phyloP scores from a whole-genome alignment of 64 coral and sea anemone species.

The Exaiptasia diaphana region DNA sequence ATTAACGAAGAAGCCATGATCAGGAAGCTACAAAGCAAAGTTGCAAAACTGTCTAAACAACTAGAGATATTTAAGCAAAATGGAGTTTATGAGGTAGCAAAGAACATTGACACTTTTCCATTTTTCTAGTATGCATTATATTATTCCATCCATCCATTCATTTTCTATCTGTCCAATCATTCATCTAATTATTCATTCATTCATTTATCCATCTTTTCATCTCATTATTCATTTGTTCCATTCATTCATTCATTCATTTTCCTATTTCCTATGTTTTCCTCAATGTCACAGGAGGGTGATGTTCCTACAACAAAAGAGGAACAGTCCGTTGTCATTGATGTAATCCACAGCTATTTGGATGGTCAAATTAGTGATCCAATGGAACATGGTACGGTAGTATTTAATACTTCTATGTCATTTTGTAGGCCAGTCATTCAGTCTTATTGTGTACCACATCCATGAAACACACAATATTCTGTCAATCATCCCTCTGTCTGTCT shows the following conservation, averaged over 20 bases:
- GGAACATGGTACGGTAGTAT: slow-evolving; percentile 18
- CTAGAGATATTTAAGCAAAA: background rate
- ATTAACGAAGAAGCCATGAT: slow-evolving; percentile 41
- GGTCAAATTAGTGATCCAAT: slow-evolving; percentile 42
- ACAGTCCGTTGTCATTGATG: background rate
- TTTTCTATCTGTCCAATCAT: background rate
- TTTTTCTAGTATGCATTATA: background rate
- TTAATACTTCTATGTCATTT: background rate
- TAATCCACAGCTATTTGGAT: slow-evolving; percentile 9
- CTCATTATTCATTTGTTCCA: background rate
- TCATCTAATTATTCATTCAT: background rate
- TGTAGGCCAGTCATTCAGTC: background rate
- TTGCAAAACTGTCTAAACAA: slow-evolving; percentile 16
- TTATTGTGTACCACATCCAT: too few species aligned
- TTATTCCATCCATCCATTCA: background rate
- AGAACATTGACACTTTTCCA: background rate
- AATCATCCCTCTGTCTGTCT: too few species aligned
- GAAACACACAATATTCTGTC: too few species aligned
- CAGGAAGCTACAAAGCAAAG: slow-evolving; percentile 1
- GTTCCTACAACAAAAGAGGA: background rate
- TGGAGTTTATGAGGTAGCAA: background rate
- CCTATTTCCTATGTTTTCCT: background rate
- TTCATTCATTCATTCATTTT: background rate
- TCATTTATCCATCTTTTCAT: background rate
- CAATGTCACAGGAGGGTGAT: background rate